Base-by-base conservation (phyloP, 1,140 invertebrate species). In the Drosophila repletoides region DNA sequence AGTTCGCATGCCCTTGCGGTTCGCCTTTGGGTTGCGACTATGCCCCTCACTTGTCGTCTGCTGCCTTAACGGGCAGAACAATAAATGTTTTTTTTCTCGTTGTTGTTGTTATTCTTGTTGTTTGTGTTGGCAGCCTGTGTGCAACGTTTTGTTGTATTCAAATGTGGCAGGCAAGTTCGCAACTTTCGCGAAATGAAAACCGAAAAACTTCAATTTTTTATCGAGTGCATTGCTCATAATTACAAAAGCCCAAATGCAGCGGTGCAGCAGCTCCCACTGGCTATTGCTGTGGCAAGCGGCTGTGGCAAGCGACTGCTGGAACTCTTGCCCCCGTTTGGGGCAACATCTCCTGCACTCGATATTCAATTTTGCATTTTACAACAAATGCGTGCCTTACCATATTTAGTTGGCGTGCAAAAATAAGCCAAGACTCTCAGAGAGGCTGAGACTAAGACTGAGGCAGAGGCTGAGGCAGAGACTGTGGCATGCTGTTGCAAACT, bases 291-390 rank as follows among this genome's bases (percentile, higher is more conserved):
- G 24, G 12, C 12, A n/a, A n/a, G n/a, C n/a, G n/a, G n/a, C n/a
- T n/a, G n/a, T n/a, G n/a, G n/a, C n/a, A n/a, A n/a, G n/a, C n/a
- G n/a, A n/a, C n/a, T n/a, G n/a, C n/a, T n/a, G n/a, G n/a, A n/a
- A n/a, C n/a, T n/a, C n/a, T n/a, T n/a, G n/a, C n/a, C n/a, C n/a
- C n/a, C n/a, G n/a, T 51, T 38, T 60, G 26, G 46, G 58, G 34
- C 46, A 38, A 9, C 24, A 61, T 40, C 63, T 49, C 26, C 55
- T 66, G 63, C 72, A 88, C 87, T 89, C 88, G 81, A 89, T 89
- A 89, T 84, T 89, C 76, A 89, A 89, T 89, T 89, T 89, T 89
- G 88, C 87, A 89, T 89, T 88, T 89, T 89, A 89, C 88, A 89
- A 89, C 88, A 89, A 89, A 89, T 89, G 88, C 88, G 88, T 89